Evolutionary conservation across 1,140 invertebrate species (phyloP).

Genomic region (Gonioctena quinquepunctata): DNA sequence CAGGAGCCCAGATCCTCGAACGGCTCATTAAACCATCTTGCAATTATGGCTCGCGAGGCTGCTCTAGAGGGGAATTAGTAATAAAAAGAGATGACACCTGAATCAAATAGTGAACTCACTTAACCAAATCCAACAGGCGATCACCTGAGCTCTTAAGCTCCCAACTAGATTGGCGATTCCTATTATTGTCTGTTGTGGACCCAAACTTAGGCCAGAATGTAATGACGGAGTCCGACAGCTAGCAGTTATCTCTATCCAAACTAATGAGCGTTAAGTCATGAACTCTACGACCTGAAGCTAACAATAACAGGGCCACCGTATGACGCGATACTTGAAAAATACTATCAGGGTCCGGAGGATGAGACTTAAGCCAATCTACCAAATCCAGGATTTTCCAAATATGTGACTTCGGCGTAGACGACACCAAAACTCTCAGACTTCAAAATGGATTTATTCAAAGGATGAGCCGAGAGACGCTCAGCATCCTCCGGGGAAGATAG

Average conservation of each 20-base stretch:
- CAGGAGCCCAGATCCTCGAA: background rate
- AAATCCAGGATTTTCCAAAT: background rate
- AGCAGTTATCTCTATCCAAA: too few species aligned
- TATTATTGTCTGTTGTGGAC: too few species aligned
- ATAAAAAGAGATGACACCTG: background rate
- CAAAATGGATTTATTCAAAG: background rate
- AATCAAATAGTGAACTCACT: background rate
- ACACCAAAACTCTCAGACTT: background rate
- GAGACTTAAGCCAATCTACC: background rate
- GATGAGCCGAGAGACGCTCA: background rate
- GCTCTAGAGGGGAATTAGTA: background rate
- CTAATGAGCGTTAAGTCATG: background rate
- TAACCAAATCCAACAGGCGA: background rate
- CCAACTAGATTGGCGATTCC: background rate
- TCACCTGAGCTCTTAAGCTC: background rate
- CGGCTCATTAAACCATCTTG: background rate
- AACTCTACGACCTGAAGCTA: background rate
- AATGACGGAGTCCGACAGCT: background rate
- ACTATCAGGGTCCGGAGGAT: background rate
- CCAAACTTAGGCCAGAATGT: background rate
- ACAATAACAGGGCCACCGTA: background rate
- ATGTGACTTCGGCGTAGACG: background rate
- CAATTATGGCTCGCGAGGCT: background rate
- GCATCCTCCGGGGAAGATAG: slow-evolving; percentile 18
- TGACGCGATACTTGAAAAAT: background rate